Evolutionary conservation across 2,888 invertebrate species (phyloP), one percentile per base, ranked within the genome.

Genomic region (Scaptomyza polygonia): DNA sequence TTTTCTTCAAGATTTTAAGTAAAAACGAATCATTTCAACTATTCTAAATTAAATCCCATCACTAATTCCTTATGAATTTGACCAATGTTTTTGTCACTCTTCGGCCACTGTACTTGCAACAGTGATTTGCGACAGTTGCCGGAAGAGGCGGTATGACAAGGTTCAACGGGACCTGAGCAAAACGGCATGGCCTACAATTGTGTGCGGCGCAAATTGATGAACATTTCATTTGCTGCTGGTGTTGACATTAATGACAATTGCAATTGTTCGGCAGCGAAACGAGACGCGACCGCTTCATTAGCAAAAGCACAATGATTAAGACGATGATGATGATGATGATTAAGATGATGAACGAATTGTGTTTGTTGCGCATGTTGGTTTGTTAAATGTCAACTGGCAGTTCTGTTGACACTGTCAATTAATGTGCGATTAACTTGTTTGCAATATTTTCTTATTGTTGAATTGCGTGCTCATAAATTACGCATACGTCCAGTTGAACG

Each of bases 371-470:
- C 63, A 42, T 39, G 36, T 36, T 49, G 62, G 16, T 32, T 48
- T 62, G 74, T 57, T 61, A 68, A 84, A 81, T 79, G 79, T 72
- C 66, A 64, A 66, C 69, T 67, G 75, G 69, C 82, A 79, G 66
- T 73, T 66, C 57, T 73, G 79, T 79, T 87, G 83, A 87, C 82
- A 87, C 61, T 77, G 68, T 76, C 87, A 84, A 85, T 85, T 87
- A 82, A 76, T 87, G 73, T 67, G 56, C 54, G 76, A 82, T 87
- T 85, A 87, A 79, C 69, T 77, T 72, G 67, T 57, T 29, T 34
- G 45, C 27, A 29, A 52, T 29, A 48, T 56, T 36, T 48, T 40
- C 16, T 11, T 45, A 8, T 45, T 14, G 27, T 51, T 29, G 32
- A 63, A 36, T 73, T 70, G 71, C 69, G 64, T 67, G 72, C 45